These are phyloP conservation scores for Scaptomyza parva DNA, from an alignment of 2,888 invertebrate species.

Conservation along the genomic window DNA sequence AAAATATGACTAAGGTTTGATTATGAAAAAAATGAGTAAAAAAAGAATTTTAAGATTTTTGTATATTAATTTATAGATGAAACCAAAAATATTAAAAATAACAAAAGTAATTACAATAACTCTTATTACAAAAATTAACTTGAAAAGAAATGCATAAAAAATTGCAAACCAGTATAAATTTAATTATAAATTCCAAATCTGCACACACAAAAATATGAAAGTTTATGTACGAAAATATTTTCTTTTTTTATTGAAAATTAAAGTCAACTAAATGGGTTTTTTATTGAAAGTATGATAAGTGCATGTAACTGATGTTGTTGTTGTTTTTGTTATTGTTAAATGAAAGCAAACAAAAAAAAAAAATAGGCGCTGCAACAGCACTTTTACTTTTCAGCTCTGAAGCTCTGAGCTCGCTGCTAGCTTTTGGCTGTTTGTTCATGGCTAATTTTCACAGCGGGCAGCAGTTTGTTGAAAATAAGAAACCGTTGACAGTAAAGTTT, in stretches of 20 bases:
- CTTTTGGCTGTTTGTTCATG: conserved; percentile 38
- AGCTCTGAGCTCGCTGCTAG: conserved; percentile 24
- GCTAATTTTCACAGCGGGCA: conserved; percentile 44
- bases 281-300: conserved; percentile 30
- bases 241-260: not conserved
- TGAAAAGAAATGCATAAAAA: not conserved
- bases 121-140: too few relatives aligned
- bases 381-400: conserved; percentile 77
- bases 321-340: conserved; percentile 36
- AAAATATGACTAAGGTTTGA: too few relatives aligned
- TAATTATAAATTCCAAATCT: not conserved
- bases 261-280: conserved; percentile 16
- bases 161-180: not conserved
- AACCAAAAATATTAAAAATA: too few relatives aligned
- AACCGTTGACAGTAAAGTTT: conserved; percentile 60
- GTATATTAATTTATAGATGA: too few relatives aligned
- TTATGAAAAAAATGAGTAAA: too few relatives aligned
- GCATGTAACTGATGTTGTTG: conserved; percentile 11
- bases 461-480: conserved; percentile 1
- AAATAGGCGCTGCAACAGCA: conserved; percentile 62
- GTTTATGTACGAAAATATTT: not conserved
- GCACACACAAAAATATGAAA: conserved; percentile 22
- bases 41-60: too few relatives aligned
- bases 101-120: too few relatives aligned
- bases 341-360: too few relatives aligned